Evolutionary conservation across 2,113 vertebrate species (phyloP), one percentile per base, ranked within the genome.

Genomic region (Triplophysa siluroides): DNA sequence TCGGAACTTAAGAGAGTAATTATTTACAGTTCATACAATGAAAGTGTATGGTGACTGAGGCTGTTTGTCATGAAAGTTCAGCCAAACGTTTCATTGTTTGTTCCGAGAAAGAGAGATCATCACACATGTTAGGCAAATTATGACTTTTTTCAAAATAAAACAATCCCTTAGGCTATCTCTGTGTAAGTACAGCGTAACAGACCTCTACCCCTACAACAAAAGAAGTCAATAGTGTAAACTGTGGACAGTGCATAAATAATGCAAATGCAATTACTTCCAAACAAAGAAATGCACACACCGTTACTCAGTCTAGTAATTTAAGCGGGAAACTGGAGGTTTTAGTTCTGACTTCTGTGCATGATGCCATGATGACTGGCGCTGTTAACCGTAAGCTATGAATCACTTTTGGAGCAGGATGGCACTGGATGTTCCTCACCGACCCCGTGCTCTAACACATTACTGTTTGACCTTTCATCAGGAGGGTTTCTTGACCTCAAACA

Each of bases 401-500:
- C 13, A 9, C 14, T 75, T 47, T 7, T n/a, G 47, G 50, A 13
- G 50, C 16, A 56, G 24, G 45, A 54, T 29, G 54, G 19, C 24
- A 70, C 56, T 50, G 33, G 67, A 62, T 75, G 61, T 67, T 63
- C 68, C 47, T 68, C 52, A 10, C 14, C 56, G 19, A 52, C 21
- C 56, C 66, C n/a, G 4, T 33, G 72, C 60, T 24, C 24, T 69
- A 24, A 66, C 63, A 38, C 23, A 63, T 56, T 45, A 69, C 76
- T 64, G 62, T 81, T 69, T 78, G 66, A 83, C 76, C 83, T 75
- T 79, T 76, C 52, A 52, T 54, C 68, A 77, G 62, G 33, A 85
- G 70, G 47, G 71, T 85, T 82, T 76, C 58, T 58, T 65, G 21
- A 50, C 13, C 64, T 63, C 58, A 11, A 5, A 9, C 72, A 45